phyloP scores from a whole-genome alignment of 2,888 invertebrate species.

The Carabus problematicus region DNA sequence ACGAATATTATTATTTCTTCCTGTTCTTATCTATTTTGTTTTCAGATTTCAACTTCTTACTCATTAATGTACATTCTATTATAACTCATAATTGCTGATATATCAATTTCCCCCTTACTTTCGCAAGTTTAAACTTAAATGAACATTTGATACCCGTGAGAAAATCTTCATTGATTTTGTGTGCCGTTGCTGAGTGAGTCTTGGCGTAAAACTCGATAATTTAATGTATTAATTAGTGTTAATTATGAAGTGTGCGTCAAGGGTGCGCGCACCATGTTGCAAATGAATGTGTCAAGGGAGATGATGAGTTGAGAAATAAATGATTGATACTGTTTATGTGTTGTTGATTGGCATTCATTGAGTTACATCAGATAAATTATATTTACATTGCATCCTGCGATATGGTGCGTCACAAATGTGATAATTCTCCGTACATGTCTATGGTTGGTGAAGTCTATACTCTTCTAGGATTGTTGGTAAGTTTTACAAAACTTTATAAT shows the following conservation, averaged over 20 bases:
- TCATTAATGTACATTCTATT: too few relatives aligned
- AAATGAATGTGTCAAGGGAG: not conserved
- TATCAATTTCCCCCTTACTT: not conserved
- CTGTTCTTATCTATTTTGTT: too few relatives aligned
- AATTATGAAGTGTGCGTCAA: slow-evolving; percentile 13
- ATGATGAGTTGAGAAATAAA: not conserved
- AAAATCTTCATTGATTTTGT: slow-evolving; percentile 19
- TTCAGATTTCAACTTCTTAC: too few relatives aligned
- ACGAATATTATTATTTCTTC: too few relatives aligned
- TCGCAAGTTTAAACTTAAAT: not conserved
- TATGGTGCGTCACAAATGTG: slow-evolving; percentile 28
- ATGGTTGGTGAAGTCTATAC: slow-evolving; percentile 29
- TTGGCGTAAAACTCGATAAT: slow-evolving; percentile 12
- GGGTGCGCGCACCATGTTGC: not conserved
- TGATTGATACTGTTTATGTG: not conserved
- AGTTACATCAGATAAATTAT: too few relatives aligned
- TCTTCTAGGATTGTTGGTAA: slow-evolving; percentile 25
- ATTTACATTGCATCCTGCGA: not conserved
- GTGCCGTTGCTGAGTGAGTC: slow-evolving; percentile 5
- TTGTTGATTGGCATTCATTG: not conserved
- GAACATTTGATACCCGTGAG: slow-evolving; percentile 7
- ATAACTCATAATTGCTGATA: too few relatives aligned
- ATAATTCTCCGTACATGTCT: slow-evolving; percentile 23
- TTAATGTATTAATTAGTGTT: slow-evolving; percentile 24
- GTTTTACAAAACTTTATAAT: slow-evolving; percentile 11